These are phyloP conservation scores for Mormyrops boulengeri DNA, from an alignment of 2,797 vertebrate species.

Conservation along the genomic window DNA sequence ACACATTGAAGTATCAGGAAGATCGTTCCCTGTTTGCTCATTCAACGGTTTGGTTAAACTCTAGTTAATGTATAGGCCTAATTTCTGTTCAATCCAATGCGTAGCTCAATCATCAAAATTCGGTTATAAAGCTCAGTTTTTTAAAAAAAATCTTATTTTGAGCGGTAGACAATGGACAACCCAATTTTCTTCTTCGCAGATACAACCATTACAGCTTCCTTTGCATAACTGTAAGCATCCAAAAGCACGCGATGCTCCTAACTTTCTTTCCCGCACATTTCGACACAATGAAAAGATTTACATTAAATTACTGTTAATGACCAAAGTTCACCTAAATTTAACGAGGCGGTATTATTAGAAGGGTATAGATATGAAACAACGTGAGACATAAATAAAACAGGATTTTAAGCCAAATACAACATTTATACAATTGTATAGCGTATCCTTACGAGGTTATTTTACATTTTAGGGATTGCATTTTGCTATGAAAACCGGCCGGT, in stretches of 20 bases:
- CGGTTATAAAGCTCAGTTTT: neutral
- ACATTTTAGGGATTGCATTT: neutral
- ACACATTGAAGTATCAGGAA: neutral
- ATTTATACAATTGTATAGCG: slow-evolving; percentile 2
- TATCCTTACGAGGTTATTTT: neutral
- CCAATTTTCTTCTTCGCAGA: neutral
- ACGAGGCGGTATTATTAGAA: slow-evolving; percentile 5
- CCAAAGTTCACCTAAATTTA: slow-evolving; percentile 3
- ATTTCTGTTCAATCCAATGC: neutral
- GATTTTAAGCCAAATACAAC: slow-evolving; percentile 12
- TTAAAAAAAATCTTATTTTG: neutral
- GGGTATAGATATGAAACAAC: neutral
- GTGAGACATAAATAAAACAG: neutral
- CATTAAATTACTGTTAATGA: slow-evolving; percentile 11
- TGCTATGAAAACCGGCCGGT: slow-evolving; percentile 1
- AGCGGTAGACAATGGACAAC: neutral
- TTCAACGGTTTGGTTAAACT: neutral
- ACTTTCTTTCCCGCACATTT: neutral
- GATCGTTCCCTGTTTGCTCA: neutral
- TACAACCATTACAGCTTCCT: neutral
- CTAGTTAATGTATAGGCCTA: neutral
- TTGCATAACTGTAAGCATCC: neutral
- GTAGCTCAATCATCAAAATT: neutral
- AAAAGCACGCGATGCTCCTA: neutral
- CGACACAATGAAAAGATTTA: neutral